Evolutionary conservation across 2,113 vertebrate species (phyloP).

Genomic region (Varanus komodoensis): DNA sequence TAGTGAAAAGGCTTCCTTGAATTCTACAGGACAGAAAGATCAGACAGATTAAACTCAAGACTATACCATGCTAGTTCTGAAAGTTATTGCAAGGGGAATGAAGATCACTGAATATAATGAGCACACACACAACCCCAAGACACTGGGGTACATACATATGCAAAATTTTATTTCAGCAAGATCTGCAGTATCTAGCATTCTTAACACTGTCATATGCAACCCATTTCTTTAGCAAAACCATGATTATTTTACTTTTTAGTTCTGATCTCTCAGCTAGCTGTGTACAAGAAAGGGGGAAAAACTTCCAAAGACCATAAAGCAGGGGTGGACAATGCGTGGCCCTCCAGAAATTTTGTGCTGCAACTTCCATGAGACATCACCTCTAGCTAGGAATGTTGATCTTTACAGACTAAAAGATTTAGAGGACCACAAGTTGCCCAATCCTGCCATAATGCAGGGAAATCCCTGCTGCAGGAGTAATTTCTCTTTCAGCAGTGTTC

Average conservation of each 20-base stretch:
- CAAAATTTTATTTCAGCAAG: neutral
- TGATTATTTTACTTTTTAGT: neutral
- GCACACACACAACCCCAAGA: neutral
- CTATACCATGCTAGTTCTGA: neutral
- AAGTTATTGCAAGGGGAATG: neutral
- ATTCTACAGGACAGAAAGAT: constrained; percentile 80
- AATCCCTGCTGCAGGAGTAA: too few relatives aligned
- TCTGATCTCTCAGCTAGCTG: neutral
- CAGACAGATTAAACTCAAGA: neutral
- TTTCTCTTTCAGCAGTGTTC: neutral
- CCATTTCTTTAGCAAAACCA: neutral
- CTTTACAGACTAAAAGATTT: too few relatives aligned
- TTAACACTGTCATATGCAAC: neutral
- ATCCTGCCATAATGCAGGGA: neutral
- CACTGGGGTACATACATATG: neutral
- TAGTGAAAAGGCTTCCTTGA: constrained; percentile 99
- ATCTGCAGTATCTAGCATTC: neutral
- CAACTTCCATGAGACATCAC: too few relatives aligned
- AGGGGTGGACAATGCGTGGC: too few relatives aligned
- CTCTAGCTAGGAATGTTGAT: too few relatives aligned
- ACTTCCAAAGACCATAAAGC: neutral
- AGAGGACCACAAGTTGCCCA: too few relatives aligned
- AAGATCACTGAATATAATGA: neutral
- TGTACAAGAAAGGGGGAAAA: neutral
- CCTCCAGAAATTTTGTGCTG: too few relatives aligned